Conservation (phyloP, 2,888 invertebrate species). For the Xiphydria camelus region DNA sequence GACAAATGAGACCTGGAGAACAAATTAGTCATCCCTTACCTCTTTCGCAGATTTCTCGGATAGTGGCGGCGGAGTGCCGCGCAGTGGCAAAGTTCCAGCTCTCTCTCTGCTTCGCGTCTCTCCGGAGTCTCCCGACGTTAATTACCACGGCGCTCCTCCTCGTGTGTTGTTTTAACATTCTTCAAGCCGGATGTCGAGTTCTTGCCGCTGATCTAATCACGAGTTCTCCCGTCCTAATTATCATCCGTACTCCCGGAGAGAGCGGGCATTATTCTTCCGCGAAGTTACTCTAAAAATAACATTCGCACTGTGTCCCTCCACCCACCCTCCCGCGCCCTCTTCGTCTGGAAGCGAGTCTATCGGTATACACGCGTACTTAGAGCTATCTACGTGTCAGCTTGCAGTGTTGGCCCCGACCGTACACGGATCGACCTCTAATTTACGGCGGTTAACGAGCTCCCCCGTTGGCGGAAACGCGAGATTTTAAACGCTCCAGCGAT, state of each 20-base stretch:
- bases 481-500: background rate
- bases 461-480: background rate
- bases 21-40: too few relatives aligned
- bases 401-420: too few relatives aligned
- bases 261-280: too few relatives aligned
- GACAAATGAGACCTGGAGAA: too few relatives aligned
- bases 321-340: too few relatives aligned
- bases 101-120: background rate
- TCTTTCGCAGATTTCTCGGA: too few relatives aligned
- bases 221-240: background rate
- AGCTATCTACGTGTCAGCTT: too few relatives aligned
- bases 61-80: too few relatives aligned
- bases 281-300: background rate
- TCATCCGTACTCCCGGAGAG: background rate
- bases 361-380: too few relatives aligned
- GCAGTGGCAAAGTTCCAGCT: too few relatives aligned
- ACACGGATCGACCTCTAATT: slow-evolving; percentile 6
- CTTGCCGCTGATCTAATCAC: background rate
- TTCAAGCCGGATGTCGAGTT: background rate
- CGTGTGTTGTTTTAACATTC: slow-evolving; percentile 1
- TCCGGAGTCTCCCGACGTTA: background rate
- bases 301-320: too few relatives aligned
- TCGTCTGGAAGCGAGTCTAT: too few relatives aligned
- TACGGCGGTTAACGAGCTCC: slow-evolving; percentile 16
- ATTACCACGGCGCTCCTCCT: background rate